A percentile compares a stretch with the other conserved stretches of the same genome.
phyloP scores from a whole-genome alignment of 2,113 vertebrate genomes.

The Sphaerodactylus townsendi region DNA sequence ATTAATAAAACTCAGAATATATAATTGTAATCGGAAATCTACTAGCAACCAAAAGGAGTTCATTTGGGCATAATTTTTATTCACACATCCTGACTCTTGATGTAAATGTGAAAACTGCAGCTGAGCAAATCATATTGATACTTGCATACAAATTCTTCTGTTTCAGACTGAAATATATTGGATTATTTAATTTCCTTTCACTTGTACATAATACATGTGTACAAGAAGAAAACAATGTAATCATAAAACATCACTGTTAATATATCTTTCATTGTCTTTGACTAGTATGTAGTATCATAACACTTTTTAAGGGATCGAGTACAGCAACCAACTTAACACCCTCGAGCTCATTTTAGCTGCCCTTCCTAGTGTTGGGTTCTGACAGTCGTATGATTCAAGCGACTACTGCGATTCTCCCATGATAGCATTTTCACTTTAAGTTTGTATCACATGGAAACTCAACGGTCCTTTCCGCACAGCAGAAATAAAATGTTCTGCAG shows the following conservation, averaged over 20 bases:
- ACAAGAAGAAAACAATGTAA: neutral
- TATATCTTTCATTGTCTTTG: neutral
- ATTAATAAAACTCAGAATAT: constrained; percentile 67
- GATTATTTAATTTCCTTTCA: neutral
- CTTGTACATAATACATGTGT: too few species aligned
- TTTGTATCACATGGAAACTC: neutral
- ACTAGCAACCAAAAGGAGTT: constrained; percentile 61
- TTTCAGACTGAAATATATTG: constrained; percentile 29
- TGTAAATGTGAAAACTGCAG: constrained; percentile 67
- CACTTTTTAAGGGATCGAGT: neutral
- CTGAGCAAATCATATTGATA: constrained; percentile 49
- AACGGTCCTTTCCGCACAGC: too few species aligned
- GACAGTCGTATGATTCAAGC: neutral
- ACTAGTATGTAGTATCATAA: neutral
- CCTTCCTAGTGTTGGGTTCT: neutral
- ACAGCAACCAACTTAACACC: neutral
- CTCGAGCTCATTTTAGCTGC: neutral
- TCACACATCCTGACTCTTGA: constrained; percentile 59
- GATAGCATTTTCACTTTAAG: neutral
- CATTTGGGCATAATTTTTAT: constrained; percentile 61
- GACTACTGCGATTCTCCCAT: neutral
- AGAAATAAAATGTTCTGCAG: too few species aligned
- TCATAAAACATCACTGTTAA: neutral
- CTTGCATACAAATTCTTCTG: constrained; percentile 51
- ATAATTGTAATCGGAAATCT: constrained; percentile 66